Base-by-base conservation (phyloP, 2,888 invertebrate genomes). In the Erynnis tages region DNA sequence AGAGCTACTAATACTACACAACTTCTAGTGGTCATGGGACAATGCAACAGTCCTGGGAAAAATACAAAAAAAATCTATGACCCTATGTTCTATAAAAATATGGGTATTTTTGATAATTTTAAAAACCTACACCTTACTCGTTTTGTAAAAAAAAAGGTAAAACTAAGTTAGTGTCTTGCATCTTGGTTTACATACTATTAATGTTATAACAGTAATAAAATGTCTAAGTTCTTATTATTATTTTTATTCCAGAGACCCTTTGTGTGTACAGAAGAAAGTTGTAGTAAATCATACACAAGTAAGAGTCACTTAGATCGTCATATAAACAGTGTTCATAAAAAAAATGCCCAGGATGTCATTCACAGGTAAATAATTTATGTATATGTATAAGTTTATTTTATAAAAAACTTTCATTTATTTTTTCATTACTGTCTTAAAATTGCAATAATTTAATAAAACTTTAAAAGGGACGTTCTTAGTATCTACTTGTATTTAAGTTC, bases 231-330 rank as follows among this genome's bases (percentile, higher is more conserved):
- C 19, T 35, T 35, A 4, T 17, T n/a, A 14, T 25, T 32, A 29
- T 29, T 21, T 46, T 8, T 27, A 6, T 73, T 76, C 53, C 74
- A 91, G 93, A 91, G 90, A 76, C 91, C 91, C 4, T 92, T 91
- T 66, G 76, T 78, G 16, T 94, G 94, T 59, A 66, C 73, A 8
- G 81, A 90, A 62, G 79, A 86, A n/a, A 87, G 87, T 27, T 94
- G 94, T 61, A 63, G 66, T 2, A 93, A 93, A 68, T 79, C 90
- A 1, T 94, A 93, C 55, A 89, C 91, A 1, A 92, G 87, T 60
- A 82, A 90, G 52, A 91, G 91, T 6, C 93, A 93, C 66, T 73
- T 93, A 43, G 91, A 91, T 65, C 87, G 93, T 0, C 93, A 93
- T 60, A 63, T 86, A 37, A 80, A 85, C 37, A 86, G 71, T 44